Evolutionary conservation across 2,113 vertebrate genomes (phyloP).

Genomic region (Spea multiplicata): DNA sequence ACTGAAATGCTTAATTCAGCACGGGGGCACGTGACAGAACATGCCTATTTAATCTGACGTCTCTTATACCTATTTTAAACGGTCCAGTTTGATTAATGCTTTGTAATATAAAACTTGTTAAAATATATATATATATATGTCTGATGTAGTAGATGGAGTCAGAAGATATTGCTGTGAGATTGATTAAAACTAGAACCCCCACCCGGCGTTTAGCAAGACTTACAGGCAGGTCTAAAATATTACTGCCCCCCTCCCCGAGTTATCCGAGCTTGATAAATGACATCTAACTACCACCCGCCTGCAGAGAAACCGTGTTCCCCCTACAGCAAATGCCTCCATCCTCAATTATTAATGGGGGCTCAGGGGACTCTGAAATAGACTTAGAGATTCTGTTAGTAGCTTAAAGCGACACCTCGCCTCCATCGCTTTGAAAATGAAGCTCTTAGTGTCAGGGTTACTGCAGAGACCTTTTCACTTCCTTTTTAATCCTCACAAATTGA

Average conservation of each 20-base stretch:
- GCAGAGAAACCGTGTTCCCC: slow-evolving; percentile 36
- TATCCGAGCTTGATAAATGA: slow-evolving; percentile 41
- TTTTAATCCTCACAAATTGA: slow-evolving; percentile 36
- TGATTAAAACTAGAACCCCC: slow-evolving; percentile 61
- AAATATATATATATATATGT: not conserved
- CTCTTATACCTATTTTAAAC: not conserved
- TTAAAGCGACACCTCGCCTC: not conserved
- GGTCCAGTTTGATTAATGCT: not conserved
- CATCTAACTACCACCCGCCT: slow-evolving; percentile 23
- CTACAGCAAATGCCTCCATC: slow-evolving; percentile 34
- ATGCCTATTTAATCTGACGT: no score
- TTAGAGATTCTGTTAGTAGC: not conserved
- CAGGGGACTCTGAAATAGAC: not conserved
- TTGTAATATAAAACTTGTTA: slow-evolving; percentile 17
- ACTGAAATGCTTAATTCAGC: no score
- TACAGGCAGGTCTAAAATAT: slow-evolving; percentile 48
- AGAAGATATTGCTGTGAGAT: slow-evolving; percentile 55
- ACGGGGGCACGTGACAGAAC: not conserved
- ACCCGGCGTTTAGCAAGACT: slow-evolving; percentile 51
- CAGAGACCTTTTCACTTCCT: slow-evolving; percentile 42
- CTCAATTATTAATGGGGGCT: not conserved
- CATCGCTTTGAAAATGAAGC: slow-evolving; percentile 13
- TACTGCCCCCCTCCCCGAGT: slow-evolving; percentile 10
- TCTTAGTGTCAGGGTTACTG: slow-evolving; percentile 22
- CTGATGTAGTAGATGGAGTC: not conserved